Evolutionary conservation across 2,888 invertebrate genomes (phyloP), one percentile per base, ranked within the genome.

Genomic region (Cerceris ruficornis): DNA sequence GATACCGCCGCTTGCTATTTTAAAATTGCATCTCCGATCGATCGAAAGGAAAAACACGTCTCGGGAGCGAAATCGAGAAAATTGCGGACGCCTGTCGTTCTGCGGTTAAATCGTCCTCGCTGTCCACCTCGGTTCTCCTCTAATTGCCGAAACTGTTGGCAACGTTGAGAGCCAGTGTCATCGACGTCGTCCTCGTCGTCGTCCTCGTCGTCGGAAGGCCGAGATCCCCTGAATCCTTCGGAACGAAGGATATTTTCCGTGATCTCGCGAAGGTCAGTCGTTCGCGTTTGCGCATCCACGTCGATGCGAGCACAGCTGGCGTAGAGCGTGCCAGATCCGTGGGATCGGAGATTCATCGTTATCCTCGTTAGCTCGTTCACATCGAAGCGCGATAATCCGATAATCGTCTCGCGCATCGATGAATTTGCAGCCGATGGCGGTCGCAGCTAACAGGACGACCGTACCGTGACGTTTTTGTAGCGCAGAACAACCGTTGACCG

Each of bases 331-430:
- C 28, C 28, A 28, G 28, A 28, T 28, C 28, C 28, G 28, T 28
- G 6, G 42, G 41, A 61, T 66, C 49, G 14, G 7, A 41, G 60
- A 73, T 60, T 60, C 59, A 41, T 79, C 77, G 65, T 59, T 69
- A 70, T 72, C 54, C 60, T 58, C 64, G 66, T 79, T 82, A 78
- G 65, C 59, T 41, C 57, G 59, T 17, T 50, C 54, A 54, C 62
- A 55, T 65, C 68, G 66, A 62, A 59, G 73, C 61, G 39, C 61
- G 58, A 68, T 70, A 73, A 82, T 75, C 75, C 69, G 72, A 60
- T 71, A 58, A 62, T 67, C 71, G 70, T 73, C 61, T 59, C 55
- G 46, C 71, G 69, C 71, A 69, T 39, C 17, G n/a, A 8, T 46
- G 61, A 54, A 14, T 28, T 43, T 6, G 14, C 15, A 41, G n/a